phyloP scores from a whole-genome alignment of 2,113 vertebrate genomes.

The Bujurquina vittata region DNA sequence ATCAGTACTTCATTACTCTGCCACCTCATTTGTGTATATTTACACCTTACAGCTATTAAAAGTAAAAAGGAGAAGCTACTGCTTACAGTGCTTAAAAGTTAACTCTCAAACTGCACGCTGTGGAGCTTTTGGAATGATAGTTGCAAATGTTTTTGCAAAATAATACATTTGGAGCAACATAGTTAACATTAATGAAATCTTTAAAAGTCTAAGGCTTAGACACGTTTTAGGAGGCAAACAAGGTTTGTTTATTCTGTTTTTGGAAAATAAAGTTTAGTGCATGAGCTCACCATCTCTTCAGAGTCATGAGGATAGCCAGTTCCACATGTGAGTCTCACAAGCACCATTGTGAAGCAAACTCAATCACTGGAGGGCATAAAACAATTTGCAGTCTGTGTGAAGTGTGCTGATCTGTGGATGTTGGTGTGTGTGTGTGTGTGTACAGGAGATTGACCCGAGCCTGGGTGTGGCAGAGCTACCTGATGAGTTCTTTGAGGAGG shows the following conservation, averaged over 20 bases:
- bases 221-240: background rate
- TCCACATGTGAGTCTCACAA: conserved; percentile 10
- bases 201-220: background rate
- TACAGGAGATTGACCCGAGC: conserved; percentile 94
- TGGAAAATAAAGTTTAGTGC: background rate
- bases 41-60: background rate
- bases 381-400: background rate
- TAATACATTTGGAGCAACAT: too few species aligned
- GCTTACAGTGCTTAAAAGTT: background rate
- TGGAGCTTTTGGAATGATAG: too few species aligned
- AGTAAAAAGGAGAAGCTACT: background rate
- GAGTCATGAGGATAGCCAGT: conserved; percentile 3
- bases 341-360: background rate
- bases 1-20: background rate
- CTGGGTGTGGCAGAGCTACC: conserved; percentile 93
- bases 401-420: background rate
- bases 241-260: conserved; percentile 11
- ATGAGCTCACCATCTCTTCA: background rate
- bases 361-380: conserved; percentile 8
- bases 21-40: background rate
- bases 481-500: conserved; percentile 96
- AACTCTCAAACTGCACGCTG: background rate
- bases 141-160: too few species aligned
- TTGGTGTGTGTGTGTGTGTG: background rate
- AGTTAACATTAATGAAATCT: background rate